A percentile compares a stretch with the other conserved stretches of the same genome.
Conservation (phyloP, 2,797 vertebrate species). For the Sarcophilus harrisii region DNA sequence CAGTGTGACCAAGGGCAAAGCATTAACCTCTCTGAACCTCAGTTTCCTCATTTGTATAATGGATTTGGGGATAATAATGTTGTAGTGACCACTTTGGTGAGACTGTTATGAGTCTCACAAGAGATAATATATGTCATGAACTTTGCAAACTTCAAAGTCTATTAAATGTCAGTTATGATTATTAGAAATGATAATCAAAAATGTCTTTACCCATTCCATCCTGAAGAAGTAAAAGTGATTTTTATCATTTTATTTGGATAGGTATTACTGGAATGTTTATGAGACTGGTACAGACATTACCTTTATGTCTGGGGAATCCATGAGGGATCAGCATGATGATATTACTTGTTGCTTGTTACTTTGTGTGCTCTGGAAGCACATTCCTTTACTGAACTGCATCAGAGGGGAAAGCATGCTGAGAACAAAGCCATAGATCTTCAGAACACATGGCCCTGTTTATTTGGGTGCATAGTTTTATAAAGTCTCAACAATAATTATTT, state of each 20-base stretch:
- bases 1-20: not conserved
- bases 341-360: slow-evolving; percentile 23
- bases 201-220: not conserved
- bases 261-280: slow-evolving; percentile 29
- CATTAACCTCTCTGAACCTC: not conserved
- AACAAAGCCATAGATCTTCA: slow-evolving; percentile 52
- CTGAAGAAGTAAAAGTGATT: slow-evolving; percentile 47
- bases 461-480: slow-evolving; percentile 29
- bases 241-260: slow-evolving; percentile 56
- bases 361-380: slow-evolving; percentile 48
- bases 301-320: not conserved
- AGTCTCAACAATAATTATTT: slow-evolving; percentile 18
- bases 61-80: not conserved
- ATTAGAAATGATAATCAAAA: slow-evolving; percentile 43
- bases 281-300: slow-evolving; percentile 53
- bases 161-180: not conserved
- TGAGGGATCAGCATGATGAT: not conserved
- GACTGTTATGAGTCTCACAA: not conserved
- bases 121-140: not conserved
- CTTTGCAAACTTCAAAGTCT: not conserved
- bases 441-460: slow-evolving; percentile 63
- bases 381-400: slow-evolving; percentile 41
- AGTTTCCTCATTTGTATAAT: not conserved
- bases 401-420: slow-evolving; percentile 10
- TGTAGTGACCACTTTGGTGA: not conserved